A percentile compares a stretch with the other conserved stretches of the same genome.
Conservation (phyloP, 2,888 invertebrate genomes). For the Apotomis turbidana region DNA sequence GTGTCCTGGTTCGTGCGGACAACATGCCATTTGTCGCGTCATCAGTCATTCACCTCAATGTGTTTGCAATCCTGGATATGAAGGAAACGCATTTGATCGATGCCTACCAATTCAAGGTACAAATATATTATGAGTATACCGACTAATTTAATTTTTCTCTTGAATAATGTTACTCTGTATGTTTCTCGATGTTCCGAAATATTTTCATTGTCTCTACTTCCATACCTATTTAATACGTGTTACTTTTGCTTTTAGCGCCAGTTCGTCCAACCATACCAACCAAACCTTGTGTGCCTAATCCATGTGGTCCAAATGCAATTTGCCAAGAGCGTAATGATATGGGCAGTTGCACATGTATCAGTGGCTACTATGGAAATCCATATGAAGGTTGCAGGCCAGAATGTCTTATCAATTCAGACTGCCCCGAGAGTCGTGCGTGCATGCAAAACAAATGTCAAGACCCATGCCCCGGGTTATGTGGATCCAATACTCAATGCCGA, state of each 20-base stretch:
- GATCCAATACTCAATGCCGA: slow-evolving; percentile 88
- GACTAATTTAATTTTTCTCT: no score
- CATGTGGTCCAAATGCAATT: slow-evolving; percentile 87
- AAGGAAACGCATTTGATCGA: slow-evolving; percentile 91
- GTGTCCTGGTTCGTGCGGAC: slow-evolving; percentile 91
- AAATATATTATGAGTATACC: slow-evolving; percentile 1
- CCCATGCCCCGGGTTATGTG: slow-evolving; percentile 91
- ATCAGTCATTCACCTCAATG: slow-evolving; percentile 94
- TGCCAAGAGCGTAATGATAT: slow-evolving; percentile 87
- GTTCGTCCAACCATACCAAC: slow-evolving; percentile 54
- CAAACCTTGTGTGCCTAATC: slow-evolving; percentile 84
- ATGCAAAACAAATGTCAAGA: slow-evolving; percentile 87
- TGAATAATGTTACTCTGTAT: no score
- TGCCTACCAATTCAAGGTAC: slow-evolving; percentile 80
- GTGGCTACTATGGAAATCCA: slow-evolving; percentile 88
- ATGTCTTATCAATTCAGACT: slow-evolving; percentile 87
- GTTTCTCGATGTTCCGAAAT: no score
- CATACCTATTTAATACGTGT: no score
- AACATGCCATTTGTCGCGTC: slow-evolving; percentile 89
- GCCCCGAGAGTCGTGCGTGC: slow-evolving; percentile 86
- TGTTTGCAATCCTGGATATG: slow-evolving; percentile 87
- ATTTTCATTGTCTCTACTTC: no score
- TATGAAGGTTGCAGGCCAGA: slow-evolving; percentile 88
- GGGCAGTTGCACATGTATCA: slow-evolving; percentile 88
- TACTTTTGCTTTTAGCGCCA: slow-evolving; percentile 49